Evolutionary conservation across 2,888 invertebrate species (phyloP).

Genomic region (Ditylenchus weischeri): DNA sequence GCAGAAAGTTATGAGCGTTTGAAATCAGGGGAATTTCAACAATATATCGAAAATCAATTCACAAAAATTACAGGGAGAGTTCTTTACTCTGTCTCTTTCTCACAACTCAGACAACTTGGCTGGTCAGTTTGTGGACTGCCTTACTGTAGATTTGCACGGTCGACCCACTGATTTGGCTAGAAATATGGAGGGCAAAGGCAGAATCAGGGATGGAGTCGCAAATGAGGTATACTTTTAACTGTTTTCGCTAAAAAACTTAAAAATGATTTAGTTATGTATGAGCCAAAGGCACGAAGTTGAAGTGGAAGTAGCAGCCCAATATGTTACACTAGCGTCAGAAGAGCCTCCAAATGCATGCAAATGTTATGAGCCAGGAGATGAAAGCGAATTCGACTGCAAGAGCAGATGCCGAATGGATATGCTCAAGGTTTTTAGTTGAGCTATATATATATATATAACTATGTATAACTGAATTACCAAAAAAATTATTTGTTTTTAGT

Average conservation of each 20-base stretch:
- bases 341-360: constrained; percentile 47
- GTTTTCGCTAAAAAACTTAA: neutral
- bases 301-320: constrained; percentile 48
- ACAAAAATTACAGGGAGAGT: constrained; percentile 44
- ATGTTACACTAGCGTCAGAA: constrained; percentile 49
- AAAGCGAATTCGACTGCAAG: constrained; percentile 51
- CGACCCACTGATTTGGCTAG: constrained; percentile 47
- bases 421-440: constrained; percentile 50
- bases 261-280: constrained; percentile 42
- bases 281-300: constrained; percentile 49
- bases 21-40: too few relatives aligned
- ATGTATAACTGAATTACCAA: too few relatives aligned
- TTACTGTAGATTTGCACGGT: constrained; percentile 54
- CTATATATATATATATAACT: too few relatives aligned
- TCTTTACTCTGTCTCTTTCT: constrained; percentile 50
- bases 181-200: constrained; percentile 54
- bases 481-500: too few relatives aligned
- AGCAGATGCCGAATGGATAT: constrained; percentile 50
- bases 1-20: too few relatives aligned
- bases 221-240: constrained; percentile 38
- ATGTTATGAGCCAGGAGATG: constrained; percentile 45
- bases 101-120: constrained; percentile 46
- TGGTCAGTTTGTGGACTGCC: constrained; percentile 41
- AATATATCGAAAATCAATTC: too few relatives aligned
- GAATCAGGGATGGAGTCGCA: constrained; percentile 49